Percentiles rank a stretch among this genome's conserved stretches.
Conservation (phyloP, 2,797 vertebrate genomes). For the Alca torda region DNA sequence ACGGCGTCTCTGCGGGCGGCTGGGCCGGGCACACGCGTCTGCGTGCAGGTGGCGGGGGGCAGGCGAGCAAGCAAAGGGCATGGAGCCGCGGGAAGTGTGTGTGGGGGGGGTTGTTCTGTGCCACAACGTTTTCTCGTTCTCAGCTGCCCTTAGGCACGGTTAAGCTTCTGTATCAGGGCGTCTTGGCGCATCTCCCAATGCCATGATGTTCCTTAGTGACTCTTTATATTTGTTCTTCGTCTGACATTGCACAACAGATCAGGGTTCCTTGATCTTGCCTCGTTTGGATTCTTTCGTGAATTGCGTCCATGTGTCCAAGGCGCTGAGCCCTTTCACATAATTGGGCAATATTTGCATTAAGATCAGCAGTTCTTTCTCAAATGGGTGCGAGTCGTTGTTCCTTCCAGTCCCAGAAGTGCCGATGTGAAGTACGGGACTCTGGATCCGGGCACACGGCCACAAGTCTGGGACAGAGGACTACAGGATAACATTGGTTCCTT, state of each 20-base stretch:
- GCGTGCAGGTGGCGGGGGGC: neutral
- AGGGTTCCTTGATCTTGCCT: constrained; percentile 2
- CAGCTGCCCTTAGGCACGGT: neutral
- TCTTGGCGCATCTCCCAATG: neutral
- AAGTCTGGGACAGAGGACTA: neutral
- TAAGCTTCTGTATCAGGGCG: neutral
- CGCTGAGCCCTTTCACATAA: neutral
- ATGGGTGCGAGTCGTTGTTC: rapidly evolving
- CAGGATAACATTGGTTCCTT: neutral
- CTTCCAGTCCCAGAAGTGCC: neutral
- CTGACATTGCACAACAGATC: constrained; percentile 15
- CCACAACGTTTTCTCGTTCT: neutral
- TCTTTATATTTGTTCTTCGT: neutral
- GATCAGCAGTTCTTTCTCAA: neutral
- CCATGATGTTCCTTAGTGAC: neutral
- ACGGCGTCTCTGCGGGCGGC: neutral
- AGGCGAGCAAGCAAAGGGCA: neutral
- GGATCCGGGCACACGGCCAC: rapidly evolving
- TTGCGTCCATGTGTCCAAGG: neutral
- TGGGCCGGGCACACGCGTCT: neutral
- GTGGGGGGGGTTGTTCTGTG: neutral
- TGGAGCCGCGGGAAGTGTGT: neutral
- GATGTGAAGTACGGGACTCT: neutral
- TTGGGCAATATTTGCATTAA: constrained; percentile 29
- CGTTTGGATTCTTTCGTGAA: neutral